Base-by-base conservation (phyloP, 2,888 invertebrate species). In the Drosophila macrospina region DNA sequence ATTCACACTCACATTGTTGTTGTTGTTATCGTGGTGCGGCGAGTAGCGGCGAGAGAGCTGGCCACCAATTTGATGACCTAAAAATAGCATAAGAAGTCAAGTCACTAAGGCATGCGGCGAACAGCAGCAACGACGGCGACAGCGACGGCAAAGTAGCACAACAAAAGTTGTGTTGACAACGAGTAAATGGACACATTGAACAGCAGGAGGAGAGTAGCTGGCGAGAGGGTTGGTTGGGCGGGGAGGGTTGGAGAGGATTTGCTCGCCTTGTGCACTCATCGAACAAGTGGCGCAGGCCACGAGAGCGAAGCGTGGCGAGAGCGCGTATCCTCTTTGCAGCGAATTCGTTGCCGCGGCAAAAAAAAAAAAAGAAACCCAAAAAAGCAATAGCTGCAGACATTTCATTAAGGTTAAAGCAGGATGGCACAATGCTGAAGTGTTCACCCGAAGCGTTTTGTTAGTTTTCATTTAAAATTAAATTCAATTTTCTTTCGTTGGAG, bases 161-260 rank as follows among this genome's bases (percentile, higher is more conserved):
- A 85, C 85, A 89, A 79, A 82, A 89, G 65, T 86, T 87, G 80
- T 85, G 89, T 85, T 85, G 89, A 86, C 89, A 85, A 86, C 88
- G 76, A 71, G 77, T 70, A 56, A 64, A 48, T 45, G 55, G 61
- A 32, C 47, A 41, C 32, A 20, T 20, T 20, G 20, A 20, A 20
- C 20, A 20, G 20, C 20, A 20, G 20, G 2, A 3, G 20, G 20
- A 1, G 20, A 52, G 16, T 26, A 54, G 15, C 45, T 41, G 16
- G 24, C 16, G 6, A 34, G 8, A 24, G 20, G 32, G 10, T n/a
- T n/a, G 5, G 7, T n/a, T 7, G 16, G 15, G 13, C 44, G 15
- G n/a, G 20, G 5, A 6, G 20, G 57, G 57, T 51, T 52, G 20
- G 20, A 20, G 20, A 20, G 20, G 20, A 20, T 20, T 20, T 20